Percentiles rank a stretch among this genome's conserved stretches.
Evolutionary conservation across 2,797 vertebrate species (phyloP).

Genomic region (Champsocephalus esox): DNA sequence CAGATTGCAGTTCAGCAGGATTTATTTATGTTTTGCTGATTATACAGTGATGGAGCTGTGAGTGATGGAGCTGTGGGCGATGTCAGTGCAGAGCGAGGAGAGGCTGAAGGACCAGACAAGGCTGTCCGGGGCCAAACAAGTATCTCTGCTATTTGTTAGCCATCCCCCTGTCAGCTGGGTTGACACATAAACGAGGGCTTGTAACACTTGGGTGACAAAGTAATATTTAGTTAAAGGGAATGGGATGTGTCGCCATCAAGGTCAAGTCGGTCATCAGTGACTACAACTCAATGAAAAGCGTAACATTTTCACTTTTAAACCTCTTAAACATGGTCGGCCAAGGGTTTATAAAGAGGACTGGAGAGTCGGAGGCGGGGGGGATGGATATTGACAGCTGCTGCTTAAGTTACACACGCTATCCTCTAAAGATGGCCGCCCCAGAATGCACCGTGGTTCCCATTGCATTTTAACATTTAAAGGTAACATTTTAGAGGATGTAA

Average conservation of each 20-base stretch:
- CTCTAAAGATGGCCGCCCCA: too few relatives aligned
- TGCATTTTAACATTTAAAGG: constrained; percentile 15
- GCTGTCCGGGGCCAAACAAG: constrained; percentile 64
- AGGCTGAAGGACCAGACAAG: constrained; percentile 58
- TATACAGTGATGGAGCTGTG: constrained; percentile 20
- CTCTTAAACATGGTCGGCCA: too few relatives aligned
- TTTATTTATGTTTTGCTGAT: constrained; percentile 15
- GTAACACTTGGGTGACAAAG: not conserved
- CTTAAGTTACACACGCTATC: too few relatives aligned
- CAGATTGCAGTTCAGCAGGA: constrained; percentile 36
- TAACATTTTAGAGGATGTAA: constrained; percentile 37
- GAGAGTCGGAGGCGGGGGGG: too few relatives aligned
- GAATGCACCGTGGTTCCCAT: too few relatives aligned
- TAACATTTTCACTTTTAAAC: too few relatives aligned
- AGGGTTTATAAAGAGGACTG: too few relatives aligned
- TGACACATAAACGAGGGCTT: constrained; percentile 28
- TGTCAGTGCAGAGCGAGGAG: constrained; percentile 48
- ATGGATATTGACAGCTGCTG: too few relatives aligned
- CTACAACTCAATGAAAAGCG: too few relatives aligned
- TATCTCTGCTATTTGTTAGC: constrained; percentile 30
- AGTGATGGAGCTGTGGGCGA: constrained; percentile 27
- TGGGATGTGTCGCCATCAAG: too few relatives aligned
- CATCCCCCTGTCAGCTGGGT: constrained; percentile 16
- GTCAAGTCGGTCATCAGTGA: too few relatives aligned
- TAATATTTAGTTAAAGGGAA: constrained; percentile 10